phyloP scores from a whole-genome alignment of 2,888 invertebrate species.

The Drosophila merina region DNA sequence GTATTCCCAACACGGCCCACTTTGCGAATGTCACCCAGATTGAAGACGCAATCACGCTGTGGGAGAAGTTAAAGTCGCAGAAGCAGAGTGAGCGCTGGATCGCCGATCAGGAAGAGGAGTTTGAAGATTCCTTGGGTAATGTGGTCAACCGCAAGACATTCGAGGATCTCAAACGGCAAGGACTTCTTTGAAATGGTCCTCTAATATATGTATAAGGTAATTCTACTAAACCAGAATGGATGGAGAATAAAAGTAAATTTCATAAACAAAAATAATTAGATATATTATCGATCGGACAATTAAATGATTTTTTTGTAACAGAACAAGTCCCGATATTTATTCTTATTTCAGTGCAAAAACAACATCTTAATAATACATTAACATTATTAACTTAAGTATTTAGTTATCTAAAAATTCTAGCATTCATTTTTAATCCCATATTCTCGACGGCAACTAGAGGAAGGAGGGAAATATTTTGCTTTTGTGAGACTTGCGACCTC shows the following conservation, averaged over 20 bases:
- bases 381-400: conserved; percentile 5
- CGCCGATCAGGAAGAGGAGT: conserved; percentile 98
- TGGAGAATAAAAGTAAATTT: neutral
- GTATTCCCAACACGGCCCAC: conserved; percentile 99
- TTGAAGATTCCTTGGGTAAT: conserved; percentile 99
- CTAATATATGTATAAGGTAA: neutral
- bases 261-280: neutral
- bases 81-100: conserved; percentile 98
- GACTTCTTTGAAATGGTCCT: conserved; percentile 88
- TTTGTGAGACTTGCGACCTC: neutral
- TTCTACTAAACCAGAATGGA: neutral
- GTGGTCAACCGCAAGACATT: conserved; percentile 99
- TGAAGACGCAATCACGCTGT: conserved; percentile 97
- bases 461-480: conserved; percentile 58
- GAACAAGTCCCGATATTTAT: neutral
- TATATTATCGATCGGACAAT: conserved; percentile 1
- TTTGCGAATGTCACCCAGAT: conserved; percentile 99
- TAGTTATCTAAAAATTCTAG: conserved; percentile 54
- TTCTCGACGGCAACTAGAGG: conserved; percentile 71
- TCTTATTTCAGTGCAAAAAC: neutral
- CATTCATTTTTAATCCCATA: conserved; percentile 74
- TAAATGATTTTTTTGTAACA: conserved; percentile 1
- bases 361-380: neutral
- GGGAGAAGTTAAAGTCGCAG: conserved; percentile 98
- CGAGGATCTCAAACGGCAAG: conserved; percentile 99